These are phyloP conservation scores for Acleris emargana DNA, from an alignment of 2,888 invertebrate species.

Conservation along the genomic window DNA sequence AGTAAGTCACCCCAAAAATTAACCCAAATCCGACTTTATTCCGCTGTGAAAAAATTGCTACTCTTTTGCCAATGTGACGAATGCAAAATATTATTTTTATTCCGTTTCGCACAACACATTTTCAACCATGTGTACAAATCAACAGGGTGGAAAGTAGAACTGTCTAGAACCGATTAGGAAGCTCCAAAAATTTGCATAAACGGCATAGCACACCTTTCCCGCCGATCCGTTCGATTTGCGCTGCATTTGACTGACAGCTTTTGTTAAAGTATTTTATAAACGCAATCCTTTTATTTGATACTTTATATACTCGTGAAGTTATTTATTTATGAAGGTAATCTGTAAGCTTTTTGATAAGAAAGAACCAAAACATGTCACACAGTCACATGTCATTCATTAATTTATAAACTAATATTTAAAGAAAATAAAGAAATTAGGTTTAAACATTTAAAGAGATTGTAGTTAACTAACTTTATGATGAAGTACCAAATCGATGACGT, in stretches of 20 bases:
- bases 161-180: slow-evolving; percentile 42
- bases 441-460: too few species aligned
- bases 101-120: slow-evolving; percentile 33
- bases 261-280: slow-evolving; percentile 39
- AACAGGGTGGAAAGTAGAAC: slow-evolving; percentile 47
- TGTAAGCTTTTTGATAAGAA: not conserved
- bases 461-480: too few species aligned
- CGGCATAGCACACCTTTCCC: slow-evolving; percentile 72
- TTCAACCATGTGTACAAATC: slow-evolving; percentile 46
- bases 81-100: slow-evolving; percentile 37
- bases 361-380: too few species aligned
- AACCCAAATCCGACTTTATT: slow-evolving; percentile 39
- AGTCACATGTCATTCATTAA: too few species aligned
- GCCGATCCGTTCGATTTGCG: slow-evolving; percentile 70
- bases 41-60: not conserved
- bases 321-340: not conserved
- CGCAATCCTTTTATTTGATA: slow-evolving; percentile 25
- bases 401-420: too few species aligned
- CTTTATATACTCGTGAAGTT: not conserved
- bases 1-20: slow-evolving; percentile 42
- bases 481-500: too few species aligned
- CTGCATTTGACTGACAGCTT: slow-evolving; percentile 76
- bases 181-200: slow-evolving; percentile 76
- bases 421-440: too few species aligned
- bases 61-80: not conserved